Percentiles rank a stretch among this genome's conserved stretches.
Conservation (phyloP, 2,113 vertebrate species). For the Oplegnathus fasciatus region DNA sequence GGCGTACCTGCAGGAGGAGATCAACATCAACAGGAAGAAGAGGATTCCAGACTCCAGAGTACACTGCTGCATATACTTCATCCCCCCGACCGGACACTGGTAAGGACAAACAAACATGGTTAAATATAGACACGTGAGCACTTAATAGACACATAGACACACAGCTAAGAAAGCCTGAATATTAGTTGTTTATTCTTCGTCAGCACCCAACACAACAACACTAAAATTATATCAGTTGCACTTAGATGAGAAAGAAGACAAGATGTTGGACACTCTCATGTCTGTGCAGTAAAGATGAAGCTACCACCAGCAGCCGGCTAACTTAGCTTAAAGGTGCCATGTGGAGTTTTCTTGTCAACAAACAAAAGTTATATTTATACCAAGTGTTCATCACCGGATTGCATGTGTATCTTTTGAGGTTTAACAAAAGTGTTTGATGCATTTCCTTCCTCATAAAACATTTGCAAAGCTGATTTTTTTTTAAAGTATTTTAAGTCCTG, state of each 20-base stretch:
- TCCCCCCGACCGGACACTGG: slow-evolving; percentile 95
- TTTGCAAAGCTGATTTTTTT: neutral
- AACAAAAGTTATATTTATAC: neutral
- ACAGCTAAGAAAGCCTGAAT: neutral
- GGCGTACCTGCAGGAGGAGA: slow-evolving; percentile 95
- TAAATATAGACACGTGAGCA: slow-evolving; percentile 1
- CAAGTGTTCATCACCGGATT: neutral
- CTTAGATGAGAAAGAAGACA: neutral
- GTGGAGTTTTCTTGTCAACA: neutral
- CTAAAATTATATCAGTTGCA: neutral
- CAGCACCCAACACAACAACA: neutral
- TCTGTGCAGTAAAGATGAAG: neutral
- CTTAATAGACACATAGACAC: neutral
- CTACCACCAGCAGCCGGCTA: neutral
- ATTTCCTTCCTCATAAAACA: neutral
- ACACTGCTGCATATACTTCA: slow-evolving; percentile 98
- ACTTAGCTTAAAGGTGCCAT: neutral
- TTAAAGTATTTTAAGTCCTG: no score
- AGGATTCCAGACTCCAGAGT: slow-evolving; percentile 93
- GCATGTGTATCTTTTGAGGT: neutral
- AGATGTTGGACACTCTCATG: neutral
- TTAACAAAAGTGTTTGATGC: neutral
- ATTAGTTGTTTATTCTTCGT: neutral
- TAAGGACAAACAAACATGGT: slow-evolving; percentile 68
- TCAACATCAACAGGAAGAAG: slow-evolving; percentile 95